A percentile compares a stretch with the other conserved stretches of the same genome.
phyloP scores from a whole-genome alignment of 2,113 vertebrate genomes.

The human region DNA sequence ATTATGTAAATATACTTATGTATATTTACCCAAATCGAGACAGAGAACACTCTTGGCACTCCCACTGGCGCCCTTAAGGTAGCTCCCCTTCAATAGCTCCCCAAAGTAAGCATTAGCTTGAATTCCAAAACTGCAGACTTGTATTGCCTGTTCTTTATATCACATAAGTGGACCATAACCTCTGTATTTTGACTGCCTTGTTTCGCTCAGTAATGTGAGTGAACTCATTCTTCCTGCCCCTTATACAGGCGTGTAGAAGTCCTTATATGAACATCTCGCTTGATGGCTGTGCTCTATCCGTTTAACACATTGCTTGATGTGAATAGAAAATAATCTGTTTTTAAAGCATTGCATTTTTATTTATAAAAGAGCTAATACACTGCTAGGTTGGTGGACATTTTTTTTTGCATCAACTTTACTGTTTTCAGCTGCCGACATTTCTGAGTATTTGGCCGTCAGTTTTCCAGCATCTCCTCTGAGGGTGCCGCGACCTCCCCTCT shows the following conservation, averaged over 20 bases:
- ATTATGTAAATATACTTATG: no score
- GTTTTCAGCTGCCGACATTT: no score
- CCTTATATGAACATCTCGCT: rapidly evolving
- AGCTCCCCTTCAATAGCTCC: background rate
- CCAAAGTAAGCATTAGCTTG: background rate
- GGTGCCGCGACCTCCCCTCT: no score
- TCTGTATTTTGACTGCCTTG: background rate
- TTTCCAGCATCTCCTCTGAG: background rate
- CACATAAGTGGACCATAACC: background rate
- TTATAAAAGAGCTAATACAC: background rate
- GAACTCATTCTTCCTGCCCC: no score
- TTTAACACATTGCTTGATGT: background rate
- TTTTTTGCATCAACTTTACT: background rate
- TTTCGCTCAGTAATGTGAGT: no score
- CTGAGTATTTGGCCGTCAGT: background rate
- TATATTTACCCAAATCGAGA: no score
- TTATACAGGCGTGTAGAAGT: background rate
- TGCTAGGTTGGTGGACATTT: background rate
- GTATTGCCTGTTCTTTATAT: background rate
- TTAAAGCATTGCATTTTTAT: background rate
- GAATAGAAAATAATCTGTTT: background rate
- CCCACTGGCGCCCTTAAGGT: rapidly evolving
- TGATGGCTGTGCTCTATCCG: rapidly evolving
- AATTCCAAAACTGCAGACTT: background rate
- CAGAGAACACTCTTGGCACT: no score